These are phyloP conservation scores for Piaya cayana DNA, from an alignment of 2,113 vertebrate genomes.

Conservation along the genomic window DNA sequence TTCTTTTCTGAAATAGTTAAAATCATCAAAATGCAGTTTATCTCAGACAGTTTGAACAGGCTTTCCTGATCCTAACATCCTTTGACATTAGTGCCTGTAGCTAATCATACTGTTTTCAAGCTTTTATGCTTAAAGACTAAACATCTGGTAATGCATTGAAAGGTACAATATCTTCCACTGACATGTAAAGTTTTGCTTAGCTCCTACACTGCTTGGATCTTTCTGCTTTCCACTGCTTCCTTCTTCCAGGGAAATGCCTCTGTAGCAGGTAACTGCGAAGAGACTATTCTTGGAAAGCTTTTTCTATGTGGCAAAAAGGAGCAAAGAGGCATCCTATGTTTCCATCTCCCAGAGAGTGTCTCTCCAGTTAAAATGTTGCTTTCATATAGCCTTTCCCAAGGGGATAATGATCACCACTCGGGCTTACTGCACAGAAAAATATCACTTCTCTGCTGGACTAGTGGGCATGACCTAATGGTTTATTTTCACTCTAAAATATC, in stretches of 20 bases:
- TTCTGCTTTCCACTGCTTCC: neutral
- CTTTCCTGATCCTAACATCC: neutral
- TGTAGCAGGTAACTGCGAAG: neutral
- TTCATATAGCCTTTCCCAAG: neutral
- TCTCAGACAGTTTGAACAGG: neutral
- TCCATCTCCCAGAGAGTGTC: neutral
- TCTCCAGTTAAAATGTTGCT: neutral
- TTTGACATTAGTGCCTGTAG: neutral
- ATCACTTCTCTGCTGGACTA: neutral
- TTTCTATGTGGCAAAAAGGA: neutral
- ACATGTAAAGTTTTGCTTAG: neutral
- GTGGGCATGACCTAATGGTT: neutral
- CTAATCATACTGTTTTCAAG: neutral
- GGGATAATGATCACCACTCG: neutral
- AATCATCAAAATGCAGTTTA: neutral
- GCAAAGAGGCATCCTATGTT: neutral
- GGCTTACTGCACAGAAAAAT: neutral
- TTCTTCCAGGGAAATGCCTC: neutral
- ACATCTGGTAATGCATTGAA: neutral
- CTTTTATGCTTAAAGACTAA: neutral
- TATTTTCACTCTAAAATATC: slow-evolving; percentile 27
- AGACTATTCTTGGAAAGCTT: neutral
- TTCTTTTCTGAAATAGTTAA: neutral
- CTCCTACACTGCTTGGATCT: neutral
- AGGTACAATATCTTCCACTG: neutral